A percentile compares a stretch with the other conserved stretches of the same genome.
Evolutionary conservation across 2,888 invertebrate genomes (phyloP).

Genomic region (Eupithecia centaureata): DNA sequence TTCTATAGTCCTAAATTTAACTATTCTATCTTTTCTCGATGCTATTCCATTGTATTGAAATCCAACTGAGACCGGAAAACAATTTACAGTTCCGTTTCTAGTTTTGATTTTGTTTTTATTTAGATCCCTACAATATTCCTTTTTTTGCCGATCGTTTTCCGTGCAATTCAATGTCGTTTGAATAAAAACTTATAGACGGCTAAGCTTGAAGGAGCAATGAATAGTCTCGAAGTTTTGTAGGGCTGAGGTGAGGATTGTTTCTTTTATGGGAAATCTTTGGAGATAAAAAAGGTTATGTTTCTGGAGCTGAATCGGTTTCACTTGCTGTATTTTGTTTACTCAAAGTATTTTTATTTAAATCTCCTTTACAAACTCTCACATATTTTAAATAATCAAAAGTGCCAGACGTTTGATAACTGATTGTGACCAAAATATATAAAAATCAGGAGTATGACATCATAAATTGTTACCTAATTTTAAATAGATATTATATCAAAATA

Average conservation of each 20-base stretch:
- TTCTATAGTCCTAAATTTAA: neutral
- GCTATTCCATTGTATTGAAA: slow-evolving; percentile 16
- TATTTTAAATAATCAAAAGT: neutral
- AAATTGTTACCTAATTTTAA: no score
- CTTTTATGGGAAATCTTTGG: slow-evolving; percentile 23
- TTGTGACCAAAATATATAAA: neutral
- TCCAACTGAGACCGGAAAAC: slow-evolving; percentile 36
- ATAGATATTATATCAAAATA: no score
- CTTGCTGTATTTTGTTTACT: neutral
- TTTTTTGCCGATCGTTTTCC: slow-evolving; percentile 43
- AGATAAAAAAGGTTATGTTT: slow-evolving; percentile 5
- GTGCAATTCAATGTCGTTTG: slow-evolving; percentile 52
- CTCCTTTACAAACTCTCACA: neutral
- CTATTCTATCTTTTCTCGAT: neutral
- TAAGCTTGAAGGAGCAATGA: slow-evolving; percentile 34
- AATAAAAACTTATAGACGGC: slow-evolving; percentile 49
- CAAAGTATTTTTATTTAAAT: neutral
- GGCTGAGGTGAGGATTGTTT: slow-evolving; percentile 30
- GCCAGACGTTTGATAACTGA: no score
- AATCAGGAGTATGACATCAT: neutral
- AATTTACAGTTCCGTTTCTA: slow-evolving; percentile 34
- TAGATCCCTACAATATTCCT: slow-evolving; percentile 48
- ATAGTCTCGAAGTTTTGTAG: slow-evolving; percentile 25
- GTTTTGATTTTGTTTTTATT: slow-evolving; percentile 37
- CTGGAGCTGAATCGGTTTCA: neutral